Base-by-base conservation (phyloP, 2,113 vertebrate genomes). In the Myanophis thanlyinensis region DNA sequence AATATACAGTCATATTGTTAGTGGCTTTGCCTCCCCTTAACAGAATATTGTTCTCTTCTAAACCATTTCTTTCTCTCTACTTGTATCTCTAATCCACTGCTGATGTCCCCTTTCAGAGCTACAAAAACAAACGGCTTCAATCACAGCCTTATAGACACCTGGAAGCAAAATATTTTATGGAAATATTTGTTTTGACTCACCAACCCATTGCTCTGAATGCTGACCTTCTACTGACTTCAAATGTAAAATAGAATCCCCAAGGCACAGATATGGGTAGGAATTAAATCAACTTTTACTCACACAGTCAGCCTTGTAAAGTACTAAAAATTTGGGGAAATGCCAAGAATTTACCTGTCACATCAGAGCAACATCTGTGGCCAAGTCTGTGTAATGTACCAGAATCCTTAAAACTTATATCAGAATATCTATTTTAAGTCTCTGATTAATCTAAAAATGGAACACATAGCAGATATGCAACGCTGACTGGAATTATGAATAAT, bases 401-500 rank as follows among this genome's bases (percentile, higher is more conserved):
- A 93, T 85, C n/a, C 88, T 94, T 49, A 94, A 93, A 94, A 94
- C 15, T 59, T 22, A 1, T 56, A 40, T 30, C 25, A 93, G 95
- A 95, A 89, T 90, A 94, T 20, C 52, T 91, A 52, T 4, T 88
- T 95, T 94, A 88, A 94, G 92, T 92, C 87, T 92, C 51, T 73
- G 90, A 87, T 62, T 94, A 54, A 93, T 93, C 91, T 94, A 92
- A 95, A 96, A 95, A 95, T 59, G 53, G 91, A 95, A 90, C 22
- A 90, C 0, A 91, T 53, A 30, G 53, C 93, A 25, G 73, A 62
- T 95, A 95, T 94, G 52, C 20, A 91, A 88, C 87, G 88, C 59
- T 54, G 95, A 80, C 88, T 88, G 67, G 87, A 93, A 56, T 73
- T 94, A 90, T 93, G 95, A 97, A 96, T 97, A 95, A 94, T 96